Evolutionary conservation across 2,888 invertebrate species (phyloP).

Genomic region (Oxycera nigricornis): DNA sequence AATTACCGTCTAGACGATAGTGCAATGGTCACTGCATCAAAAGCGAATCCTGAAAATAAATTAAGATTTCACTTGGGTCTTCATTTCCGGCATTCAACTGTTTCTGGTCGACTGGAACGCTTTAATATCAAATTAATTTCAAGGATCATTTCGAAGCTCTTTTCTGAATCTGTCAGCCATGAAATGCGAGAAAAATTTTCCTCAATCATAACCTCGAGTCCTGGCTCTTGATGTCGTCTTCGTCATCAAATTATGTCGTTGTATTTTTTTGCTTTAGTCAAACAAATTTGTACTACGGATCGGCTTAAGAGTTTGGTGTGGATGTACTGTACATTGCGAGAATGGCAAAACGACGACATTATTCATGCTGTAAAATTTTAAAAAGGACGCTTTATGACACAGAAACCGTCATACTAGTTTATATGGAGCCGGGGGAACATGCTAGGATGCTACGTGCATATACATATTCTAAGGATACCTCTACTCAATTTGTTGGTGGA

Average conservation of each 20-base stretch:
- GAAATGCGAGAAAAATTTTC: slow-evolving; percentile 2
- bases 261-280: slow-evolving; percentile 2
- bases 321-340: slow-evolving; percentile 24
- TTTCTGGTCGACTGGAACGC: neutral
- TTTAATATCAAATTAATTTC: slow-evolving; percentile 30
- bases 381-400: neutral
- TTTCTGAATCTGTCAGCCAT: slow-evolving; percentile 13
- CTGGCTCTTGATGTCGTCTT: neutral
- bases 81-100: neutral
- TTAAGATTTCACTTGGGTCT: neutral
- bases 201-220: neutral
- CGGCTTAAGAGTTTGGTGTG: slow-evolving; percentile 11
- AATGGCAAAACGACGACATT: slow-evolving; percentile 33
- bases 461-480: slow-evolving; percentile 30
- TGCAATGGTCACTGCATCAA: neutral
- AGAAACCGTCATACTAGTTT: neutral
- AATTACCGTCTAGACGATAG: neutral
- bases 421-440: neutral
- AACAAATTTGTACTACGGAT: slow-evolving; percentile 36
- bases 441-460: too few species aligned
- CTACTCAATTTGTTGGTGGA: neutral
- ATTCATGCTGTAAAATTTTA: slow-evolving; percentile 31
- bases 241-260: neutral
- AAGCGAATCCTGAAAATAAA: slow-evolving; percentile 2
- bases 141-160: slow-evolving; percentile 19